These are phyloP conservation scores for Motacilla alba DNA, from an alignment of 2,113 vertebrate species.

Conservation along the genomic window DNA sequence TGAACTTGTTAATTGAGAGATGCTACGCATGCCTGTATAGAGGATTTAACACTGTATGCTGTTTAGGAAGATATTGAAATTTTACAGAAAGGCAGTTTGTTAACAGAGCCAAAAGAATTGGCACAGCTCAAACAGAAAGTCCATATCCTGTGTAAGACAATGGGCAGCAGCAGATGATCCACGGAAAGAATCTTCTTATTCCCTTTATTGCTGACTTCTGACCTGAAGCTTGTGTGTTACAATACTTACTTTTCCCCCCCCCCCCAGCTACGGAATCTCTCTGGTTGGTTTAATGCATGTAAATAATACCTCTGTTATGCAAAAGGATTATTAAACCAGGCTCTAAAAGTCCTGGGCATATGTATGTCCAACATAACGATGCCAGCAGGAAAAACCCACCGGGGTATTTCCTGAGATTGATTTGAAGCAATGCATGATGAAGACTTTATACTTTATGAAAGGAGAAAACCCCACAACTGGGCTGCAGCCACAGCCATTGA, in stretches of 20 bases:
- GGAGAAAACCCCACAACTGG: neutral
- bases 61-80: neutral
- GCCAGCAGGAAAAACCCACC: neutral
- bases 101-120: neutral
- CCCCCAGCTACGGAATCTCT: neutral
- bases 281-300: neutral
- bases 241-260: neutral
- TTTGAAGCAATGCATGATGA: neutral
- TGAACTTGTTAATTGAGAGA: neutral
- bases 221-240: neutral
- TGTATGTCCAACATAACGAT: neutral
- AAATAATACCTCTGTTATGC: neutral
- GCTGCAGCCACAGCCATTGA: neutral
- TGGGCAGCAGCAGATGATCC: neutral
- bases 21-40: too few species aligned
- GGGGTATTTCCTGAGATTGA: neutral
- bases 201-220: neutral
- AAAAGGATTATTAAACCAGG: slow-evolving; percentile 10
- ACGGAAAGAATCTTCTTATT: neutral
- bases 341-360: neutral
- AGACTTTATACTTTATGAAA: neutral
- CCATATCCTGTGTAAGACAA: neutral
- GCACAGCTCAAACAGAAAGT: neutral
- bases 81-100: neutral
- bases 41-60: neutral